These are phyloP conservation scores for Dallia pectoralis DNA, from an alignment of 2,797 vertebrate genomes.

Conservation along the genomic window DNA sequence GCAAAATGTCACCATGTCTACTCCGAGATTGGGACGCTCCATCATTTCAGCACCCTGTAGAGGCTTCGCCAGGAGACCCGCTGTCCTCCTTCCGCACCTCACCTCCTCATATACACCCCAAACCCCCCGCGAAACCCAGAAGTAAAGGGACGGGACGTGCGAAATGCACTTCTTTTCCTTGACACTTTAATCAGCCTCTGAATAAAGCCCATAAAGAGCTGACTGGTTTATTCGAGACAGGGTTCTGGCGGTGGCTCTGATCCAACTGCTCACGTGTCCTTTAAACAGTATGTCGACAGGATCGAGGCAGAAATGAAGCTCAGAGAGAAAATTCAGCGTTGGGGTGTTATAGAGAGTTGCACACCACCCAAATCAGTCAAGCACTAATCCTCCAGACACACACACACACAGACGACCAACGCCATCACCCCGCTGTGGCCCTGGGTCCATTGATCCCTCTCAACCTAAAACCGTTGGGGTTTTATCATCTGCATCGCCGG, in stretches of 20 bases:
- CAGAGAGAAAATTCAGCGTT: background rate
- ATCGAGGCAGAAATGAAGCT: background rate
- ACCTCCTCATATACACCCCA: conserved; percentile 28
- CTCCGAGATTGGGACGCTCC: conserved; percentile 37
- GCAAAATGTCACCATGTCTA: background rate
- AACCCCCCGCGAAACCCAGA: too few species aligned
- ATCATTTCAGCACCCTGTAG: conserved; percentile 45
- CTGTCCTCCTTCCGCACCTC: conserved; percentile 38
- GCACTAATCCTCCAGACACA: too few species aligned
- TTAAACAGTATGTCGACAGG: background rate
- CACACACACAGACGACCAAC: too few species aligned
- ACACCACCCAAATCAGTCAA: background rate
- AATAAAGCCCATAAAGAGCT: background rate
- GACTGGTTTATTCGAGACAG: background rate
- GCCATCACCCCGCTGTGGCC: too few species aligned
- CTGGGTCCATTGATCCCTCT: too few species aligned
- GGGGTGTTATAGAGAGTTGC: too few species aligned
- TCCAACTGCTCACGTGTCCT: background rate
- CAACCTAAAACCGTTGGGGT: background rate
- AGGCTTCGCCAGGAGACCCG: conserved; percentile 32
- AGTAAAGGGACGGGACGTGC: conserved; percentile 34
- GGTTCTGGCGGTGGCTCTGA: background rate
- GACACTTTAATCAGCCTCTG: conserved; percentile 11
- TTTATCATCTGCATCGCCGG: background rate
- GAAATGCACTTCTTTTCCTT: conserved; percentile 47